Conservation (phyloP, 2,888 invertebrate genomes). For the Norana najaformis region DNA sequence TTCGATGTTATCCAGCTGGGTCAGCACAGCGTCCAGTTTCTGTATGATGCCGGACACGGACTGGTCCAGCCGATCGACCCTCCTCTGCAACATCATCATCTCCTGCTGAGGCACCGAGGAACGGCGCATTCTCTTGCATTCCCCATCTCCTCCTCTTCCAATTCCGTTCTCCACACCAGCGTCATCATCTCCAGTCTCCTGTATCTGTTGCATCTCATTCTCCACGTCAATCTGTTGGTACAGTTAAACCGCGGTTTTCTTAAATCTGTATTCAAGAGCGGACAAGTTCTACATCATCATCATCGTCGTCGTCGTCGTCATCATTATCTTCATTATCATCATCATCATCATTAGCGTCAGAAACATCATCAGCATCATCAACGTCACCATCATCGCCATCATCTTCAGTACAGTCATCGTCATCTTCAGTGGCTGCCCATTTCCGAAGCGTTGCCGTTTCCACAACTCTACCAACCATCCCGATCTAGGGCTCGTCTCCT, state of each 20-base stretch:
- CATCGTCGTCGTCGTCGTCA: no score
- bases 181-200: slow-evolving; percentile 53
- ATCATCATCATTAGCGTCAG: background rate
- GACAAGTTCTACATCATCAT: background rate
- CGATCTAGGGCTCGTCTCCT: no score
- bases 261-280: no score
- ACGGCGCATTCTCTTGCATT: slow-evolving; percentile 43
- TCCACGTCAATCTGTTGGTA: background rate
- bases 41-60: slow-evolving; percentile 64
- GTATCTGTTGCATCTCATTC: background rate
- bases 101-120: slow-evolving; percentile 62
- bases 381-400: no score
- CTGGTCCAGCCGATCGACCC: slow-evolving; percentile 67
- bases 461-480: no score
- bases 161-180: slow-evolving; percentile 24
- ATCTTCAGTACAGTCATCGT: background rate
- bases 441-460: no score
- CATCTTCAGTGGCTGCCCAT: background rate
- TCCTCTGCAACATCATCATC: slow-evolving; percentile 63
- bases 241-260: background rate
- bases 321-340: background rate
- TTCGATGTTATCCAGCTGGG: slow-evolving; percentile 66
- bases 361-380: background rate
- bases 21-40: slow-evolving; percentile 66
- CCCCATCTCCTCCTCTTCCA: background rate